Evolutionary conservation across 2,797 vertebrate species (phyloP).

Genomic region (Huso huso): DNA sequence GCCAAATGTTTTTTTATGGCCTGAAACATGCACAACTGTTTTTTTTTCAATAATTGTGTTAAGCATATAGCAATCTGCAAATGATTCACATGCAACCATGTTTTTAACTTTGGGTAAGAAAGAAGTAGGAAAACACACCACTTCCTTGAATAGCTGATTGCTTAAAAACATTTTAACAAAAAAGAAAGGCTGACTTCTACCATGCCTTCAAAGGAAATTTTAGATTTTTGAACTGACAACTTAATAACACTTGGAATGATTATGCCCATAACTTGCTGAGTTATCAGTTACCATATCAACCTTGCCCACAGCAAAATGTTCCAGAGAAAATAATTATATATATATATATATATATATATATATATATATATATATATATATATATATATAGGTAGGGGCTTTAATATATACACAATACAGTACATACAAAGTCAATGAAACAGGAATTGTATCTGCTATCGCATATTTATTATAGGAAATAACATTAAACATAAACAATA

Average conservation of each 20-base stretch:
- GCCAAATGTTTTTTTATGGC: not conserved
- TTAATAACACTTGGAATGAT: not conserved
- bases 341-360: too few relatives aligned
- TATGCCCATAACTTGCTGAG: not conserved
- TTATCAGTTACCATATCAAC: not conserved
- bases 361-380: too few relatives aligned
- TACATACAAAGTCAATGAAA: too few relatives aligned
- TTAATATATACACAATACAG: too few relatives aligned
- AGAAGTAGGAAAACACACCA: not conserved
- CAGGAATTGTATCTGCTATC: too few relatives aligned
- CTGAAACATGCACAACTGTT: not conserved
- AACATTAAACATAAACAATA: too few relatives aligned
- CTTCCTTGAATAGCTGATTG: not conserved
- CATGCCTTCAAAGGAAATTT: not conserved
- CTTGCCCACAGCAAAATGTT: slow-evolving; percentile 1
- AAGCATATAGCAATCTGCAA: not conserved
- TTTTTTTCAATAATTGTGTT: not conserved
- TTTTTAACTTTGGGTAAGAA: not conserved
- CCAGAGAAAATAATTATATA: not conserved
- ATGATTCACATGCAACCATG: not conserved
- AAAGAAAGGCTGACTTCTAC: not conserved
- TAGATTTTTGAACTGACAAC: not conserved
- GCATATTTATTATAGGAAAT: too few relatives aligned
- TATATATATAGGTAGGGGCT: too few relatives aligned
- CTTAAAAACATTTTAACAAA: not conserved